Base-by-base conservation (phyloP, 1,140 invertebrate genomes). In the Lerema accius region DNA sequence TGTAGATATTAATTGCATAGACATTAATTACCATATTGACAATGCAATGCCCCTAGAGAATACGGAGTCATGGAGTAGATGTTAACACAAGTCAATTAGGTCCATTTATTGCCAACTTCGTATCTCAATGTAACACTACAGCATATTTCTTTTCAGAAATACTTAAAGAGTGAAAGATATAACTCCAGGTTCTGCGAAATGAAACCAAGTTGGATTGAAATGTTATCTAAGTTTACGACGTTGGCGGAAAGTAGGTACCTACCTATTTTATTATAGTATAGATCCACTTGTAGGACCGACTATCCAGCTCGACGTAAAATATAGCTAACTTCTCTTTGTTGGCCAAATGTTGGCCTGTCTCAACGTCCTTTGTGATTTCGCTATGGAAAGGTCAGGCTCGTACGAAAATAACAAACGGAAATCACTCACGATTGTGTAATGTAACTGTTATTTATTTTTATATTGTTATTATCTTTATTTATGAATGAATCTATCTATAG, bases 381-480 rank as follows among this genome's bases (percentile, higher is more conserved):
- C 32, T 16, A 51, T 39, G 28, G 15, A 16, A 51, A 40, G 32
- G 49, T 51, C 23, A 45, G 42, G 9, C 17, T 45, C 19, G 9
- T 19, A 16, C 11, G 5, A 45, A 32, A 49, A 15, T 28, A 49
- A 26, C 15, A 49, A n/a, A n/a, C n/a, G n/a, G n/a, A n/a, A n/a
- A n/a, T n/a, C n/a, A n/a, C n/a, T n/a, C n/a, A n/a, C n/a, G n/a
- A n/a, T n/a, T n/a, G n/a, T n/a, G n/a, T n/a, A n/a, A n/a, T n/a
- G n/a, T n/a, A 32, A 15, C 26, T 11, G 14, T 49, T 11, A 39
- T 23, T 77, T 72, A 68, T 63, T n/a, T n/a, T n/a, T n/a, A n/a
- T n/a, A n/a, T n/a, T n/a, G n/a, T n/a, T n/a, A n/a, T n/a, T n/a
- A n/a, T n/a, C n/a, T n/a, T n/a, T n/a, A n/a, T n/a, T n/a, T n/a